Base-by-base conservation (phyloP, 2,888 invertebrate genomes). In the Agrochola macilenta region DNA sequence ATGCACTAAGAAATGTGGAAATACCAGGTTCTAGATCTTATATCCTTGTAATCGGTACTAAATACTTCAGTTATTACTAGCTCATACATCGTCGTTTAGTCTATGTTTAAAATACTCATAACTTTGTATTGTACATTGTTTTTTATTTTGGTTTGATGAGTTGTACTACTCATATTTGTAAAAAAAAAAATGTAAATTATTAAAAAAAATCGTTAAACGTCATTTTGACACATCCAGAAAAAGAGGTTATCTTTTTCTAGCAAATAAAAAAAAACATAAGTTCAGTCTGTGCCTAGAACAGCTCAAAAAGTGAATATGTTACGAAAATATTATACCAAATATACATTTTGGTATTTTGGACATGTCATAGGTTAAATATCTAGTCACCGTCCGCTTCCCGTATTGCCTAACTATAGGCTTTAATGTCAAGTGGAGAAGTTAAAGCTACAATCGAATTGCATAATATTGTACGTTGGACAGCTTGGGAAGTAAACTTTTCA, bases 341-440 rank as follows among this genome's bases (percentile, higher is more conserved):
- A 26, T 4, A 26, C 12, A 26, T 46, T 39, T n/a, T 20, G 3
- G n/a, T 65, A n/a, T 65, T 65, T 46, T 46, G 0, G 46, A 11
- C 68, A 39, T 35, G 23, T 77, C 68, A 76, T 54, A 61, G 54
- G 17, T 54, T 35, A 57, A 57, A 69, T 77, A 63, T 26, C 23
- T 20, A 74, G 30, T 20, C 11, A 65, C 9, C 7, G 46, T 46
- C 12, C 26, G 12, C 26, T 35, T 71, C 58, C 26, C 30, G 52
- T 70, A 82, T 71, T 81, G 17, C 69, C 20, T 73, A 57, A 61
- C 57, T n/a, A 14, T 7, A 69, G 35, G 26, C 12, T 14, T n/a
- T n/a, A 81, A 77, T 71, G 70, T 39, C 58, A 54, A 72, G 26
- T 58, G 12, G 30, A 46, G 14, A 77, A 65, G n/a, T 43, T 58